Conservation (phyloP, 2,797 vertebrate species). For the Neostethus bicornis region DNA sequence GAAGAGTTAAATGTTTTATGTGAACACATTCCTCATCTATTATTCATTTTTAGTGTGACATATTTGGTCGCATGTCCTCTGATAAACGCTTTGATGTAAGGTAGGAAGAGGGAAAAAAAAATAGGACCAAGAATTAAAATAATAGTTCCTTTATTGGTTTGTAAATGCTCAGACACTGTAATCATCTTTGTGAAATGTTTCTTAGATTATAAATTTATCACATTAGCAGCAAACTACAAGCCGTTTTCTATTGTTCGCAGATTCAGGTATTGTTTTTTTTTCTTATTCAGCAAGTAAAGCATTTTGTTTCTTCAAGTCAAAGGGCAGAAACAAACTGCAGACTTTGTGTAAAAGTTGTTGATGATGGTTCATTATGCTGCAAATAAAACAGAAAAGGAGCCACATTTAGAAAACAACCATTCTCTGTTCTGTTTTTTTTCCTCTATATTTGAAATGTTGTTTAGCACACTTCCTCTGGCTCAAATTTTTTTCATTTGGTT, state of each 20-base stretch:
- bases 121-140: constrained; percentile 4
- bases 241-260: not conserved
- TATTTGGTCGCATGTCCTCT: constrained; percentile 40
- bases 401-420: constrained; percentile 7
- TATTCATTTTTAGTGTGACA: constrained; percentile 29
- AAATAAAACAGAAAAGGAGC: constrained; percentile 37
- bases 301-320: not conserved
- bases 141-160: not conserved
- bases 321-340: too few species aligned
- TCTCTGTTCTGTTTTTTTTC: constrained; percentile 10
- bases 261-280: not conserved
- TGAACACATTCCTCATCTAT: constrained; percentile 1
- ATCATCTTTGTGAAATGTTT: not conserved
- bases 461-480: too few species aligned
- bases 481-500: too few species aligned
- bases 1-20: constrained; percentile 43
- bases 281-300: constrained; percentile 4
- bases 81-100: constrained; percentile 15
- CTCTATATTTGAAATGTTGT: too few species aligned
- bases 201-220: not conserved
- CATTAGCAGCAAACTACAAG: not conserved
- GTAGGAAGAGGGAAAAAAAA: constrained; percentile 14
- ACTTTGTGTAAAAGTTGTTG: too few species aligned
- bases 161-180: not conserved
- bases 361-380: constrained; percentile 16